Evolutionary conservation across 1,140 invertebrate genomes (phyloP), one percentile per base, ranked within the genome.

Genomic region (Subanguina moxae): DNA sequence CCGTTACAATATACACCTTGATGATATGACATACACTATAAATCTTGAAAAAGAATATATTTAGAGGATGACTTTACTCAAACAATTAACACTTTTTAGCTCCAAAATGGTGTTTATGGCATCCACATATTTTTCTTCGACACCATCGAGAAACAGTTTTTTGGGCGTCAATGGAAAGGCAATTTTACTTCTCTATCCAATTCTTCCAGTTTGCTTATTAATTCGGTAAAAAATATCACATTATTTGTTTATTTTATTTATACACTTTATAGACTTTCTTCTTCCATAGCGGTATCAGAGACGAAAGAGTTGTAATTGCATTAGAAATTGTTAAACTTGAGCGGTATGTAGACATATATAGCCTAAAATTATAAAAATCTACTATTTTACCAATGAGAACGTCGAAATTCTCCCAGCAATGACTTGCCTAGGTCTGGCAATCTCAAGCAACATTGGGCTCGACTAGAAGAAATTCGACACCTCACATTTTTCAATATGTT

Each of bases 161-260:
- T 69, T 25, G 67, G 67, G n/a, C 67, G 67, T 30, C 69, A 73
- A 62, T 69, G 30, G 32, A 73, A 9, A 25, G 48, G n/a, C n/a
- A 7, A 46, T 15, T 67, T 27, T 23, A 9, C 17, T 19, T 17
- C 25, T 21, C 8, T 11, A 28, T 19, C 27, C 19, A 65, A 61
- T n/a, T 1, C 52, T 5, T 57, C 52, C 21, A 23, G 21, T 11
- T 57, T 57, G 52, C 21, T 11, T 5, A 57, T 25, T 23, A 25
- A 57, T 57, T 23, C 28, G 32, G 32, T 38, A 38, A 5, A 38
- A 5, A 32, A 32, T 28, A 38, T 38, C 32, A 38, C 3, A 5
- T 38, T 11, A 15, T 57, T 23, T 32, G n/a, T 71, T 68, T 7
- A 8, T 23, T 8, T 71, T 8, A 9, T 19, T 38, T 67, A 1